These are phyloP conservation scores for Bradypodion ventrale DNA, from an alignment of 2,797 vertebrate species.

Conservation along the genomic window DNA sequence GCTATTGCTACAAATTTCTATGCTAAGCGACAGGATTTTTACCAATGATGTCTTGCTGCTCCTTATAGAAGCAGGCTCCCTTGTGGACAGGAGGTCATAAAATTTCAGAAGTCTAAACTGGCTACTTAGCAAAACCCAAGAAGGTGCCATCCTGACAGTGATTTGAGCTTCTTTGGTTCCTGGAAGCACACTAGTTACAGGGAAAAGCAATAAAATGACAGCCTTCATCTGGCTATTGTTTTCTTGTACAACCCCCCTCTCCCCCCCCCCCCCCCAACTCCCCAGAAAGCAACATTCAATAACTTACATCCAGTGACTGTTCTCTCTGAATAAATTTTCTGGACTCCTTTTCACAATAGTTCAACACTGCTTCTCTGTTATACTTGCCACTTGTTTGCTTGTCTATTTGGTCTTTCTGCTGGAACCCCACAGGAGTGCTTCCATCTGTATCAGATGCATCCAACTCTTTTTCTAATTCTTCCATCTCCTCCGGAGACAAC, in stretches of 20 bases:
- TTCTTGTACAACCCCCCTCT: background rate
- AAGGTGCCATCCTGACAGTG: background rate
- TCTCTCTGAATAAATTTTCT: slow-evolving; percentile 81
- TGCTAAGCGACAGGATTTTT: too few relatives aligned
- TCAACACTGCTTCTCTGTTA: slow-evolving; percentile 77
- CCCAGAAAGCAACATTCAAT: background rate
- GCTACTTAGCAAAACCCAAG: background rate
- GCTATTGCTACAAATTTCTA: too few relatives aligned
- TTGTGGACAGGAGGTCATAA: background rate
- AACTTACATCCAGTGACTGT: slow-evolving; percentile 81
- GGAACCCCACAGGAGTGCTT: slow-evolving; percentile 76
- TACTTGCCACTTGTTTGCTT: slow-evolving; percentile 66
- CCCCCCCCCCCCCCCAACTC: accelerated
- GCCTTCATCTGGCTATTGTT: accelerated
- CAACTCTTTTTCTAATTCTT: slow-evolving; percentile 92
- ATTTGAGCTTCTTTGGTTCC: background rate
- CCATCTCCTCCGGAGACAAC: slow-evolving; percentile 93
- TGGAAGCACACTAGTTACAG: background rate
- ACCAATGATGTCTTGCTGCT: background rate
- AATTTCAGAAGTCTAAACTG: background rate
- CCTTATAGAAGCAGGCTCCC: background rate
- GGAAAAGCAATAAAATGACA: background rate
- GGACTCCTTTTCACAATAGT: slow-evolving; percentile 77
- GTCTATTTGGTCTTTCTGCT: slow-evolving; percentile 77
- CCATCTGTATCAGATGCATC: slow-evolving; percentile 85